These are phyloP conservation scores for Drepana arcuata DNA, from an alignment of 1,140 invertebrate species.

Conservation along the genomic window DNA sequence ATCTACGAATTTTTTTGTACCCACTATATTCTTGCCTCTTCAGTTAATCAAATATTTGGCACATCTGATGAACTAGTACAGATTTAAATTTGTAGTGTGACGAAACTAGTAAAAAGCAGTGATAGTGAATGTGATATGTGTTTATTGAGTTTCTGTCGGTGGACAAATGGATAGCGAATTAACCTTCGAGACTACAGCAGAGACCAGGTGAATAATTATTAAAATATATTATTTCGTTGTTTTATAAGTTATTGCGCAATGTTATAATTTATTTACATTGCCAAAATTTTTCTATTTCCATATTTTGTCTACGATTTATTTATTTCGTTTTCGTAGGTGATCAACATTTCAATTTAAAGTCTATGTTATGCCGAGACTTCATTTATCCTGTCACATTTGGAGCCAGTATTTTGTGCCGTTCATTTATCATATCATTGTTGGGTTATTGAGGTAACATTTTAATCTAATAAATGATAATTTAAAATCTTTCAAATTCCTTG, in stretches of 20 bases:
- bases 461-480: background rate
- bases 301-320: background rate
- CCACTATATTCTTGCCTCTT: too few species aligned
- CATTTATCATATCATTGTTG: slow-evolving; percentile 36
- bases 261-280: background rate
- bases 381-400: slow-evolving; percentile 35
- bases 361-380: slow-evolving; percentile 34
- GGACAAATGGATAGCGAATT: slow-evolving; percentile 59
- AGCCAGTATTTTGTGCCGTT: slow-evolving; percentile 31
- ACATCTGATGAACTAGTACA: background rate
- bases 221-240: slow-evolving; percentile 5
- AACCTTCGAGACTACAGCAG: slow-evolving; percentile 31
- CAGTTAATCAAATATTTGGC: too few species aligned
- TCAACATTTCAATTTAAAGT: slow-evolving; percentile 2
- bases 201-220: slow-evolving; percentile 38
- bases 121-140: slow-evolving; percentile 19
- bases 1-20: too few species aligned
- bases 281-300: background rate
- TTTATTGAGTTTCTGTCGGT: slow-evolving; percentile 15
- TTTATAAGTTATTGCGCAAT: slow-evolving; percentile 21
- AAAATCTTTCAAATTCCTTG: background rate
- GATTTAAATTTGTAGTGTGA: background rate
- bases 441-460: slow-evolving; percentile 35
- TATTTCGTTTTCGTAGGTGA: slow-evolving; percentile 11
- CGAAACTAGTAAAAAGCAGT: background rate